Conservation (phyloP, 2,888 invertebrate genomes). For the Euplagia quadripunctaria region DNA sequence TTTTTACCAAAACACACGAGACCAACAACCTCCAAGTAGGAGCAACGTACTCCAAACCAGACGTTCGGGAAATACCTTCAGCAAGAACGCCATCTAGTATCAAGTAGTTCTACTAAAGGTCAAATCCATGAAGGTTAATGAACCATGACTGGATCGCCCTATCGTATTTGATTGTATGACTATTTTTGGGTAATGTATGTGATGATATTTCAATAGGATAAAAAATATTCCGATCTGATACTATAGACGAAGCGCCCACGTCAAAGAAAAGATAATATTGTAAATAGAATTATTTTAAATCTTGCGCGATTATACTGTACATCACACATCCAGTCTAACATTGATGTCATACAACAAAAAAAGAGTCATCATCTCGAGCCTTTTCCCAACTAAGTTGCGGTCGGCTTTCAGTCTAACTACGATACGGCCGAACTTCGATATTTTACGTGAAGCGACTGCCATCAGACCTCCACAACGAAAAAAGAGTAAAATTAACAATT, state of each 20-base stretch:
- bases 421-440: no score
- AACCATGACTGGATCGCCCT: slow-evolving; percentile 52
- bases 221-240: slow-evolving; percentile 18
- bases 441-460: no score
- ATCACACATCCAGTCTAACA: not conserved
- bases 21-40: slow-evolving; percentile 68
- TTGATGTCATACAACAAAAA: not conserved
- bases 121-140: slow-evolving; percentile 56
- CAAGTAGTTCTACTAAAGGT: slow-evolving; percentile 59
- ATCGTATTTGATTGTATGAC: slow-evolving; percentile 50
- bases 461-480: no score
- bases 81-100: slow-evolving; percentile 63
- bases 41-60: slow-evolving; percentile 70
- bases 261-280: slow-evolving; percentile 2
- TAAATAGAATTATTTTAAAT: not conserved
- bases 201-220: slow-evolving; percentile 31
- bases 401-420: no score
- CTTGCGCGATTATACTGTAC: not conserved
- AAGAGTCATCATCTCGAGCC: no score
- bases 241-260: slow-evolving; percentile 1
- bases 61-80: slow-evolving; percentile 57
- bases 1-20: slow-evolving; percentile 54
- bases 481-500: no score
- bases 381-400: no score
- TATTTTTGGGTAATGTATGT: slow-evolving; percentile 59